Evolutionary conservation across 2,797 vertebrate genomes (phyloP).

Genomic region (Australoheros facetus): DNA sequence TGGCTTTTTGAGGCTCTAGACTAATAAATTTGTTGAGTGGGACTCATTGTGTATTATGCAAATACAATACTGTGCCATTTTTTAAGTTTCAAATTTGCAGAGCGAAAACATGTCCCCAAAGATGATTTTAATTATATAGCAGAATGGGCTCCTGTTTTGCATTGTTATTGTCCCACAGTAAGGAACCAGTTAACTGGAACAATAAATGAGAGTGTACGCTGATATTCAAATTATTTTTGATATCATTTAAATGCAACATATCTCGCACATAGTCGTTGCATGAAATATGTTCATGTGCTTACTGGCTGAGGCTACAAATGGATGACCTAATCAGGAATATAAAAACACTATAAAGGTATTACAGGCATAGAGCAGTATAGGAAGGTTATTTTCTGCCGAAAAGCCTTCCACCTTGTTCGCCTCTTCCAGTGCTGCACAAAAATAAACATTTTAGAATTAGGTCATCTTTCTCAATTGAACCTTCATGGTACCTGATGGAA

Average conservation of each 20-base stretch:
- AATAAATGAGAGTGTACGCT: slow-evolving; percentile 62
- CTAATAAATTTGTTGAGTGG: slow-evolving; percentile 86
- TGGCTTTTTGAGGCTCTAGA: slow-evolving; percentile 80
- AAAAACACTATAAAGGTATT: slow-evolving; percentile 58
- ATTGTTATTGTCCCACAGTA: slow-evolving; percentile 73
- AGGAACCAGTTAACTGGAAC: slow-evolving; percentile 65
- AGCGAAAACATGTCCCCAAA: slow-evolving; percentile 78
- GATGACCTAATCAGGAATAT: slow-evolving; percentile 62
- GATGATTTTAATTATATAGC: slow-evolving; percentile 79
- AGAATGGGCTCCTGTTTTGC: slow-evolving; percentile 73
- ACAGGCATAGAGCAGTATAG: slow-evolving; percentile 48
- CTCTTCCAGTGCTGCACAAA: slow-evolving; percentile 68
- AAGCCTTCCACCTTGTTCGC: slow-evolving; percentile 65
- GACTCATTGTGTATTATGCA: slow-evolving; percentile 86
- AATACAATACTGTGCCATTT: slow-evolving; percentile 82
- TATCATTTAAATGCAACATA: slow-evolving; percentile 60
- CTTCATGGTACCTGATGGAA: slow-evolving; percentile 69
- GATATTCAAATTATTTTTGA: slow-evolving; percentile 63
- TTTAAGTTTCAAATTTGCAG: slow-evolving; percentile 81
- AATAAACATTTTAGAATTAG: slow-evolving; percentile 75
- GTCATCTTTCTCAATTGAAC: slow-evolving; percentile 80
- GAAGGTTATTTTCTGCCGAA: slow-evolving; percentile 59
- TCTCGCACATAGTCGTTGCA: slow-evolving; percentile 21
- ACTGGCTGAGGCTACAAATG: slow-evolving; percentile 41
- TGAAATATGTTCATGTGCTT: slow-evolving; percentile 49